Percentiles rank a stretch among this genome's conserved stretches.
These are phyloP conservation scores for Python bivittatus DNA, from an alignment of 2,113 vertebrate species.

Conservation along the genomic window DNA sequence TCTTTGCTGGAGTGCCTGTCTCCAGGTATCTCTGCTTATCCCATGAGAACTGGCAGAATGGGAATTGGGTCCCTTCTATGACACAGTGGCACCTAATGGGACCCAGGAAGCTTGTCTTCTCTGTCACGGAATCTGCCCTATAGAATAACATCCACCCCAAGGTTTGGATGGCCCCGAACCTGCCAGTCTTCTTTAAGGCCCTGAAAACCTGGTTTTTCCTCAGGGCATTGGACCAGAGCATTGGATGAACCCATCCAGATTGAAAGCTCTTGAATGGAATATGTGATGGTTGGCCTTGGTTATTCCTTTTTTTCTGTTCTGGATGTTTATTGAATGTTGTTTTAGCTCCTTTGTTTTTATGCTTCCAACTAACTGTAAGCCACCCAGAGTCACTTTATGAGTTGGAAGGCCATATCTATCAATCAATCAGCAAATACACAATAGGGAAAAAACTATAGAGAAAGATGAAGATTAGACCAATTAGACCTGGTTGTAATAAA, in stretches of 20 bases:
- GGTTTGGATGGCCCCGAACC: neutral
- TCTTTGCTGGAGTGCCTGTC: neutral
- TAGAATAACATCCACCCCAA: neutral
- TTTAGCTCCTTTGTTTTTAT: neutral
- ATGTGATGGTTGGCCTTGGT: neutral
- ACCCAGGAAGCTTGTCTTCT: neutral
- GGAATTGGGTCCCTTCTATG: neutral
- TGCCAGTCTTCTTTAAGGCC: too few relatives aligned
- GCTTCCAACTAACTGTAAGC: neutral
- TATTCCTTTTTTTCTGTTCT: neutral
- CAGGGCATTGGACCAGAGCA: neutral
- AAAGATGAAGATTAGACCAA: neutral
- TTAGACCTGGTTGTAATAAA: neutral
- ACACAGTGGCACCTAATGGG: neutral
- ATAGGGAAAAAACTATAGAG: too few relatives aligned
- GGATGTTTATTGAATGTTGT: neutral
- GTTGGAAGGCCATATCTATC: neutral
- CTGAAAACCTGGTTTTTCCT: neutral
- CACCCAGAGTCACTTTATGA: neutral
- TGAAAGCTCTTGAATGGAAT: neutral
- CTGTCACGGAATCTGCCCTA: neutral
- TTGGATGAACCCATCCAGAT: neutral
- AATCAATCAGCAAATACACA: neutral
- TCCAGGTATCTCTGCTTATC: neutral
- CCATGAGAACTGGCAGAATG: neutral